Base-by-base conservation (phyloP, 2,113 vertebrate species). In the Noturus placidus region DNA sequence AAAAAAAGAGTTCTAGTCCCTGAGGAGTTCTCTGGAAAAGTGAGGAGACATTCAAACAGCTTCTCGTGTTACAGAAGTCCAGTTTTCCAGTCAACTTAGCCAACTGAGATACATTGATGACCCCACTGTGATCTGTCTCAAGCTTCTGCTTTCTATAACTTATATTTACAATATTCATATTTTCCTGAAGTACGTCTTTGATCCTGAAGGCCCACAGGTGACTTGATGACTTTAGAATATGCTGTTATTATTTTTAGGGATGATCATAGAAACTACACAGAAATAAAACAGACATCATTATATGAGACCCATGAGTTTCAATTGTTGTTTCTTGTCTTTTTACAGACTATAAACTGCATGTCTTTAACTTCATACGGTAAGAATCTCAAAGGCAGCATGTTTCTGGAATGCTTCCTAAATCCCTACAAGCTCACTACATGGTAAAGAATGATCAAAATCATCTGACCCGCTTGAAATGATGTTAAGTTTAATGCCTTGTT, bases 1-100 rank as follows among this genome's bases (percentile, higher is more conserved):
- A 46, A 46, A 5, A 46, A 95, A 92, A 94, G 91, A 93, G 87
- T 89, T 87, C 82, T 91, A 90, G 93, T 93, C 93, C 92, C 91
- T 80, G 70, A 65, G 67, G 89, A 82, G 61, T 69, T 70, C 33
- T 76, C 56, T 89, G 82, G 85, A 88, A 82, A 80, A 81, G n/a
- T 67, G 92, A 93, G 91, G 83, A 92, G 90, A 90, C 91, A 93
- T 93, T 94, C 93, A 92, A 92, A 92, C 93, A 87, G 86, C 52
- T 27, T 89, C 85, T 95, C 92, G 15, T 77, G 90, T 95, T 95
- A 92, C 94, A 0, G 65, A 88, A 87, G 86, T 90, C 89, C 88
- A 54, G 63, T 83, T 76, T 56, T 87, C 86, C 92, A 93, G 93
- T 94, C 93, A 94, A 88, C 77, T 8, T 42, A 42, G 85, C 63